Evolutionary conservation across 2,113 vertebrate genomes (phyloP).

Genomic region (Ploceus nigricollis): DNA sequence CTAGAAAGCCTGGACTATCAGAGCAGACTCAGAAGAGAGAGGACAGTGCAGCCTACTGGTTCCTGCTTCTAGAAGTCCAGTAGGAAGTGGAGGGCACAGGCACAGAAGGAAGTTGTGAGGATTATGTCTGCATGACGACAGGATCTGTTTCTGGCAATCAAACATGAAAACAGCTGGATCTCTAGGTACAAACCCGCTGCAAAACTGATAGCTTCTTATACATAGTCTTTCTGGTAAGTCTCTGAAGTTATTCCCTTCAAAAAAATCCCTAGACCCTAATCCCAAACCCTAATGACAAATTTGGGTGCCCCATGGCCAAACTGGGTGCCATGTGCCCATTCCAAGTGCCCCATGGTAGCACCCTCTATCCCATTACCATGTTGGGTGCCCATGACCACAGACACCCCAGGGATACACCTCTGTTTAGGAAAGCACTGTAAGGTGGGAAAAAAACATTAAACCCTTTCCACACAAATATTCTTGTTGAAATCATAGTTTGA

Average conservation of each 20-base stretch:
- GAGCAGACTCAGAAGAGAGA: not conserved
- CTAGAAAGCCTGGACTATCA: not conserved
- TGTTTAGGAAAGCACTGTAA: not conserved
- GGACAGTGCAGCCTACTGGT: not conserved
- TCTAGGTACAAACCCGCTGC: not conserved
- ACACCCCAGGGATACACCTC: not conserved
- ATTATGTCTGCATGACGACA: not conserved
- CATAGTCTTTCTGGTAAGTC: not conserved
- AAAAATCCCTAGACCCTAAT: not conserved
- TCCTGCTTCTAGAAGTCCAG: not conserved
- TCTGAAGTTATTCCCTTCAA: not conserved
- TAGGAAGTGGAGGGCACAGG: not conserved
- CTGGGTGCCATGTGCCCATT: no score
- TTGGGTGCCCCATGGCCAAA: not conserved
- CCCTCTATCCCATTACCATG: no score
- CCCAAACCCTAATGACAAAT: not conserved
- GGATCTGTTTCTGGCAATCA: not conserved
- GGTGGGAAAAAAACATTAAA: not conserved
- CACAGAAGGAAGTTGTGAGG: not conserved
- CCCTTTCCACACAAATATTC: not conserved
- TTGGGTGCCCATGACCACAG: no score
- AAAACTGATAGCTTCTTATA: not conserved
- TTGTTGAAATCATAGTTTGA: not conserved
- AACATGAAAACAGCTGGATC: not conserved
- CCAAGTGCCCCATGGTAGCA: not conserved